phyloP scores from a whole-genome alignment of 1,140 invertebrate genomes.

The Euwallacea fornicatus region DNA sequence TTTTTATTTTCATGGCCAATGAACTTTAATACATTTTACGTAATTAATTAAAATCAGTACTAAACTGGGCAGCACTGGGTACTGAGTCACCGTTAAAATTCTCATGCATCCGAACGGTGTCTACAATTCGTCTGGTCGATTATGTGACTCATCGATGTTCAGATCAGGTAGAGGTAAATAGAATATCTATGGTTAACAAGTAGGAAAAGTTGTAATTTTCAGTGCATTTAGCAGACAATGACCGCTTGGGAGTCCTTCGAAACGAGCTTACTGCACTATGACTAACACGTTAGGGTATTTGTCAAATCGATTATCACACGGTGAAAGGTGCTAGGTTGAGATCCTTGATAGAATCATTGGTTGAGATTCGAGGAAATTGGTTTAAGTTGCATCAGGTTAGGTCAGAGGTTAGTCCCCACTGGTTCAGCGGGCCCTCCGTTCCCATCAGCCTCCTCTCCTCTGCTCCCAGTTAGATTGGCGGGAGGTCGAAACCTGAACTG shows the following conservation, averaged over 20 bases:
- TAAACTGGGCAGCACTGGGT: background rate
- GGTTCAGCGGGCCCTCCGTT: too few relatives aligned
- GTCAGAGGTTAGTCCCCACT: too few relatives aligned
- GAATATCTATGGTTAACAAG: constrained; percentile 23
- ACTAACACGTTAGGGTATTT: constrained; percentile 8
- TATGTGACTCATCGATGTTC: constrained; percentile 25
- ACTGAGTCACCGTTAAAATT: constrained; percentile 25
- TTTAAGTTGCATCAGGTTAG: too few relatives aligned
- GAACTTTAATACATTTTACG: too few relatives aligned
- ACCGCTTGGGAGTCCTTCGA: constrained; percentile 8
- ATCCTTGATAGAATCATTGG: too few relatives aligned
- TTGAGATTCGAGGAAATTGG: too few relatives aligned
- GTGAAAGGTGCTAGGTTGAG: too few relatives aligned
- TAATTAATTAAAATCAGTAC: too few relatives aligned
- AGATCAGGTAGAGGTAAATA: constrained; percentile 19
- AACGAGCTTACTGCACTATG: background rate
- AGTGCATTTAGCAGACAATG: constrained; percentile 21
- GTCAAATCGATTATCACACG: background rate
- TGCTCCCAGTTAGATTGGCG: too few relatives aligned
- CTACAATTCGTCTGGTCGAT: constrained; percentile 34
- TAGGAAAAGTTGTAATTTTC: constrained; percentile 26
- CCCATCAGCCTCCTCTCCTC: too few relatives aligned
- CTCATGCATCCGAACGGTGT: constrained; percentile 12
- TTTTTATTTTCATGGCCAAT: too few relatives aligned
- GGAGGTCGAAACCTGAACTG: too few relatives aligned